Evolutionary conservation across 2,797 vertebrate genomes (phyloP).

Genomic region (Parauchenoglanis ngamensis): DNA sequence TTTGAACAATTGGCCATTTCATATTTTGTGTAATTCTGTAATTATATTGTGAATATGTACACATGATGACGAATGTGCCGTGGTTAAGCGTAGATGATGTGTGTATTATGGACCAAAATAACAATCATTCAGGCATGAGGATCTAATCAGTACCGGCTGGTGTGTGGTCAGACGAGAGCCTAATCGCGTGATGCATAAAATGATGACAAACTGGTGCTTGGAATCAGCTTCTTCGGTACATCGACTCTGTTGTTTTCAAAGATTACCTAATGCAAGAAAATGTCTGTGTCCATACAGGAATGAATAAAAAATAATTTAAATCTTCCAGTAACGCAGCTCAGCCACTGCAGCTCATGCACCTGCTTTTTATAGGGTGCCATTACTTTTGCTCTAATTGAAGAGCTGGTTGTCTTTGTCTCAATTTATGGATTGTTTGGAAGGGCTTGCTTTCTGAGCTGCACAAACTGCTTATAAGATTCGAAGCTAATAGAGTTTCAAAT

Average conservation of each 20-base stretch:
- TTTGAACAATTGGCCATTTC: neutral
- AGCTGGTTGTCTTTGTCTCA: neutral
- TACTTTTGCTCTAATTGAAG: neutral
- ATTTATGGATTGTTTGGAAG: neutral
- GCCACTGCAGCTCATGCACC: neutral
- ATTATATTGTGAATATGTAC: slow-evolving; percentile 30
- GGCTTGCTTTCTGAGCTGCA: neutral
- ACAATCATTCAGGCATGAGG: neutral
- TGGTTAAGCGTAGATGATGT: neutral
- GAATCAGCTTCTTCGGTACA: neutral
- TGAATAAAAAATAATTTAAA: neutral
- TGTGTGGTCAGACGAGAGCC: neutral
- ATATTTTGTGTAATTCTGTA: neutral
- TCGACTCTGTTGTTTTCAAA: neutral
- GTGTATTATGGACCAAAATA: slow-evolving; percentile 51
- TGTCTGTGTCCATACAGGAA: neutral
- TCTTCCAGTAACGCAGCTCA: neutral
- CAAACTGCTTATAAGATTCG: too few species aligned
- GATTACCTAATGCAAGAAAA: neutral
- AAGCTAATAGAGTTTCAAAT: neutral
- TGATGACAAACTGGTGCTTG: neutral
- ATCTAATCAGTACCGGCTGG: neutral
- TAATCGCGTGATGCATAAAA: neutral
- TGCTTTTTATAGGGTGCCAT: neutral
- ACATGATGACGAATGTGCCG: slow-evolving; percentile 12